Evolutionary conservation across 2,888 invertebrate genomes (phyloP).

Genomic region (Cerceris rybyensis): DNA sequence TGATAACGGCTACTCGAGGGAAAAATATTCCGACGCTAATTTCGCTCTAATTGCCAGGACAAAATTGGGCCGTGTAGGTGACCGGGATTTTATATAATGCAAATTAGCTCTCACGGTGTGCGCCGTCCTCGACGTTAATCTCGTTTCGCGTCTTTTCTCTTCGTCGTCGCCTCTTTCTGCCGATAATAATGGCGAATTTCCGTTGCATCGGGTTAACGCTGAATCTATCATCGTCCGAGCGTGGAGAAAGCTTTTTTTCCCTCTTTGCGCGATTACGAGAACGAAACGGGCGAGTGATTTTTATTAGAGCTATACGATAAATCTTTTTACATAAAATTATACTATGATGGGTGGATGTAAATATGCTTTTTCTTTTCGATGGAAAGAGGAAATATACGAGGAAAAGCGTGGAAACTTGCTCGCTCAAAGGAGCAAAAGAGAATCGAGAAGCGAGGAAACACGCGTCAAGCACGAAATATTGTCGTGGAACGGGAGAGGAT

Average conservation of each 20-base stretch:
- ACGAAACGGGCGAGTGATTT: background rate
- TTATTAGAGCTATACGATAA: too few relatives aligned
- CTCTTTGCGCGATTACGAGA: background rate
- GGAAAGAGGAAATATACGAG: too few relatives aligned
- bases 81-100: constrained; percentile 52
- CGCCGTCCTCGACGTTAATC: constrained; percentile 39
- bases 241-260: background rate
- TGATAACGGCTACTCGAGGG: constrained; percentile 32
- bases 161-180: background rate
- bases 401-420: background rate
- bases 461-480: background rate
- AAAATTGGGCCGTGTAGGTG: constrained; percentile 45
- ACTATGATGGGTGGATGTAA: too few relatives aligned
- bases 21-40: constrained; percentile 56
- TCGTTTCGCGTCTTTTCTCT: constrained; percentile 12
- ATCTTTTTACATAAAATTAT: too few relatives aligned
- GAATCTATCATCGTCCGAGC: background rate
- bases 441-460: background rate
- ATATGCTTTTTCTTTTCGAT: too few relatives aligned
- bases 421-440: background rate
- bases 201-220: background rate
- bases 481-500: background rate
- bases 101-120: constrained; percentile 38
- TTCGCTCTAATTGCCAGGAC: constrained; percentile 52
- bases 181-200: constrained; percentile 9